Conservation (phyloP, 1,140 invertebrate genomes). For the Sminthurides bifidus region DNA sequence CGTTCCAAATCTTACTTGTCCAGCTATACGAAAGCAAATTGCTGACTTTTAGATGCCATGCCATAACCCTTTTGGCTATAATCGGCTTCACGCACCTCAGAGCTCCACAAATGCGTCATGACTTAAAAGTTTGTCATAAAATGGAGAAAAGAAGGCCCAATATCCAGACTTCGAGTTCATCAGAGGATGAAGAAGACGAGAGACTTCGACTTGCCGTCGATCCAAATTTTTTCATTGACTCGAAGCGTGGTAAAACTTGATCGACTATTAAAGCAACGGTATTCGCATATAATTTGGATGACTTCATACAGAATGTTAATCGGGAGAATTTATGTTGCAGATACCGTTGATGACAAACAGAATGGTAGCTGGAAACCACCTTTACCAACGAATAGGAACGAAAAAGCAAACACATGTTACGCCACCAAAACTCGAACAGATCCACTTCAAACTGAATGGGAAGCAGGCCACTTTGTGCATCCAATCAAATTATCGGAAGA, state of each 20-base stretch:
- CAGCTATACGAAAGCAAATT: too few species aligned
- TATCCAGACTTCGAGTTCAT: background rate
- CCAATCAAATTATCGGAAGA: slow-evolving; percentile 13
- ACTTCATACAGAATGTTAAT: too few species aligned
- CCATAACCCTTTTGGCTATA: too few species aligned
- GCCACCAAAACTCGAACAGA: background rate
- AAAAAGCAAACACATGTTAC: background rate
- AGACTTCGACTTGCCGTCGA: slow-evolving; percentile 12
- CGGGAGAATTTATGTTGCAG: too few species aligned
- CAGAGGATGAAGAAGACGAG: slow-evolving; percentile 3
- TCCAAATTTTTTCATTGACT: slow-evolving; percentile 2
- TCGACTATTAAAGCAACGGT: background rate
- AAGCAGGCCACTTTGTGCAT: slow-evolving; percentile 13
- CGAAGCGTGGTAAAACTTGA: background rate
- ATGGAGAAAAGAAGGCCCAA: too few species aligned
- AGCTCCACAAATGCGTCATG: too few species aligned
- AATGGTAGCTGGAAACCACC: background rate
- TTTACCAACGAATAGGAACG: background rate
- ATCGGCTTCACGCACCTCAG: too few species aligned
- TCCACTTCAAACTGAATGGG: slow-evolving; percentile 3
- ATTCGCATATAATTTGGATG: background rate
- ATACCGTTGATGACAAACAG: background rate
- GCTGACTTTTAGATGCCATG: too few species aligned
- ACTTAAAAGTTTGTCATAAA: too few species aligned
- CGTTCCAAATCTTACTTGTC: too few species aligned